These are phyloP conservation scores for Argopecten irradians DNA, from an alignment of 1,140 invertebrate genomes.

Conservation along the genomic window DNA sequence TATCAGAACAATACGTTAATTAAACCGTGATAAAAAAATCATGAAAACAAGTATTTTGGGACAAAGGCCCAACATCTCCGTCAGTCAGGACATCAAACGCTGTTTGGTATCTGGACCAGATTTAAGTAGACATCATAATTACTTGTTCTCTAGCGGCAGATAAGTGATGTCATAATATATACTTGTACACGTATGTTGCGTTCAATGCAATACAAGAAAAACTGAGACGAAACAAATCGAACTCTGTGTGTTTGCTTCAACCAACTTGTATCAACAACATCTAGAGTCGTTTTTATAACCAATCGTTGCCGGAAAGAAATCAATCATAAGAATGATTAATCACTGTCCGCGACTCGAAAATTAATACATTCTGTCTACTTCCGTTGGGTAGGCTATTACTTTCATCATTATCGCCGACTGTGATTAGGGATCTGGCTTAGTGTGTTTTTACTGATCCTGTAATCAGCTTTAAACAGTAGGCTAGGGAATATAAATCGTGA, in stretches of 20 bases:
- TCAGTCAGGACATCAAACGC: too few relatives aligned
- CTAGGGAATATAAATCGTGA: background rate
- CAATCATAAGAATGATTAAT: constrained; percentile 13
- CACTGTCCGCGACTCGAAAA: background rate
- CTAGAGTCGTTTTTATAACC: background rate
- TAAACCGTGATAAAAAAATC: too few relatives aligned
- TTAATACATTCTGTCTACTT: background rate
- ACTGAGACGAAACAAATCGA: background rate
- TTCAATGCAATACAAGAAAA: too few relatives aligned
- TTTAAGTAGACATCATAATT: too few relatives aligned
- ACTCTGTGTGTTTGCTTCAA: background rate
- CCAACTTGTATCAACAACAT: background rate
- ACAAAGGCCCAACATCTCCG: too few relatives aligned
- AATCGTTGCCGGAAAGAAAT: background rate
- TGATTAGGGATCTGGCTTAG: background rate
- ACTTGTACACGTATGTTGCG: too few relatives aligned
- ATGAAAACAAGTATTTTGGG: too few relatives aligned
- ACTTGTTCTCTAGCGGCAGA: too few relatives aligned
- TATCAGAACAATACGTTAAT: too few relatives aligned
- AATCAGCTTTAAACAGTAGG: background rate
- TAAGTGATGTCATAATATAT: too few relatives aligned
- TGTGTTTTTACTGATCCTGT: background rate
- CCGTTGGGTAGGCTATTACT: background rate
- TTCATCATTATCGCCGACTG: background rate
- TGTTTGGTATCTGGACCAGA: too few relatives aligned